Base-by-base conservation (phyloP, 2,888 invertebrate genomes). In the Aphodius sticticus region DNA sequence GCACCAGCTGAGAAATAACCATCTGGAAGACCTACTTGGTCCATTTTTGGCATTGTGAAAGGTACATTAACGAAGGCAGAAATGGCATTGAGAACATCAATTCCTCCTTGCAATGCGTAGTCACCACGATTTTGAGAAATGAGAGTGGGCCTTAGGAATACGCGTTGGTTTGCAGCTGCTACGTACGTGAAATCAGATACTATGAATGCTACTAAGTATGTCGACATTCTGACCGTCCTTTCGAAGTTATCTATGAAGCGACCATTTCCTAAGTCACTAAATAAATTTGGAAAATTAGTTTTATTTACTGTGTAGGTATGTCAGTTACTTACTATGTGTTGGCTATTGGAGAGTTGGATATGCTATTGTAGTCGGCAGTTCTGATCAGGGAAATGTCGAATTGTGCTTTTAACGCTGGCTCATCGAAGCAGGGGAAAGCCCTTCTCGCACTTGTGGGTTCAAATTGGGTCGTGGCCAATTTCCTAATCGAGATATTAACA, bases 11-110 rank as follows among this genome's bases (percentile, higher is more conserved):
- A 91, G 85, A 97, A 97, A 71, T 80, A 82, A 16, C 70, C 69
- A 84, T 96, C 95, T 0, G 96, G 96, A 9, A 97, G 92, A 0
- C 96, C 96, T 0, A 95, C 94, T 82, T 95, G 93, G 84, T 96
- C 95, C 86, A 95, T 90, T 87, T 96, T 96, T 0, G 91, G 91
- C 7, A 83, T 35, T 37, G 69, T 88, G 83, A 92, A 93, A 6
- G 36, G 2, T 6, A 91, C 86, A 0, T 87, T 91, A 84, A 95
- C 91, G 87, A 93, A 92, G 75, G 90, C 83, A 84, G 89, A 91
- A 91, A 94, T 86, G 72, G 88, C 87, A 71, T 80, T 86, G 70
- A 91, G 88, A 81, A 90, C 89, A 76, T 90, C 81, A 26, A 88
- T 87, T 0, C 91, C 92, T 0, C 89, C 86, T 0, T 87, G 81